phyloP scores from a whole-genome alignment of 2,797 vertebrate species.

The Orestias chungarensis region DNA sequence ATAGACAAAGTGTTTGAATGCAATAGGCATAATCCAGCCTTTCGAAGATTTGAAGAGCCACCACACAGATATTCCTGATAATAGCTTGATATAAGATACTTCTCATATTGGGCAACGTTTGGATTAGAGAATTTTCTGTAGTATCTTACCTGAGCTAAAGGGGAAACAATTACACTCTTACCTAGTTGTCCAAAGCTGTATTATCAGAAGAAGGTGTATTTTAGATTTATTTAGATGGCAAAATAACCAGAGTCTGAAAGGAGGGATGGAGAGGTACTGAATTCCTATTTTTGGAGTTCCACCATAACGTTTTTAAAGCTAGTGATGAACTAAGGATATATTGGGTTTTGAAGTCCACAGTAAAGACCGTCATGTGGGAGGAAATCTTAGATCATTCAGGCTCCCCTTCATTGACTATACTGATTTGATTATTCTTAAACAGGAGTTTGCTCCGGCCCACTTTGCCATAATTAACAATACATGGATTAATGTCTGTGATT shows the following conservation, averaged over 20 bases:
- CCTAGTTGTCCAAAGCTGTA: neutral
- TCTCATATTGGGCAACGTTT: neutral
- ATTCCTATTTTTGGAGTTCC: no score
- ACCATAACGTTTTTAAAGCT: no score
- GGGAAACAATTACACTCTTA: neutral
- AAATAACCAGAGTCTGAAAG: no score
- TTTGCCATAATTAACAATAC: no score
- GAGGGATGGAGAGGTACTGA: no score
- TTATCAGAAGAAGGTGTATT: no score
- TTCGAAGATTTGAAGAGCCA: neutral
- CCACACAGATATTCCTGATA: neutral
- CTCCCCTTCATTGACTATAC: neutral
- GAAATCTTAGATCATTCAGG: neutral
- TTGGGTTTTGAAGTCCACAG: neutral
- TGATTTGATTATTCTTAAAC: neutral
- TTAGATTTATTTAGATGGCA: no score
- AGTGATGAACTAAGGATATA: no score
- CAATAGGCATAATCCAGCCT: neutral
- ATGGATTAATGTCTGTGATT: no score
- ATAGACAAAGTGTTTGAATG: neutral
- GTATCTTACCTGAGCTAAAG: neutral
- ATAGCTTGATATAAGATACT: neutral
- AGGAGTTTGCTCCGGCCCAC: no score
- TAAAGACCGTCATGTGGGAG: neutral
- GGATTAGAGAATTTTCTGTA: neutral